phyloP scores from a whole-genome alignment of 2,888 invertebrate genomes.

The Limnephilus lunatus region DNA sequence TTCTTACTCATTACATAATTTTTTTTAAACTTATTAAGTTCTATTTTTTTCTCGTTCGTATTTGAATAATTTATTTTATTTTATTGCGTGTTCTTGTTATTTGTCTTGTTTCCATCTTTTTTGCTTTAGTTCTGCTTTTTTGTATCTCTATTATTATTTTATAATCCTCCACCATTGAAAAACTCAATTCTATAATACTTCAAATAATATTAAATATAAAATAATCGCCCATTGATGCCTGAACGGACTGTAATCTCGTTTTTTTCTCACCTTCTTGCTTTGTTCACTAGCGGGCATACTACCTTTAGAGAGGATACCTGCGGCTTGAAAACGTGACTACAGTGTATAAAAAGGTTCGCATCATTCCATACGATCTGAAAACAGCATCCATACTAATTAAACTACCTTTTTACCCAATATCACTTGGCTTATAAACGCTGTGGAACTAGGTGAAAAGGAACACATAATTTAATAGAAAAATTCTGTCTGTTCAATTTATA shows the following conservation, averaged over 20 bases:
- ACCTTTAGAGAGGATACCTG: neutral
- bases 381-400: neutral
- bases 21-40: too few relatives aligned
- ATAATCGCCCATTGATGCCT: neutral
- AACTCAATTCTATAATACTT: neutral
- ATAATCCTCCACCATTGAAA: neutral
- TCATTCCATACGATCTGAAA: neutral
- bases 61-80: neutral
- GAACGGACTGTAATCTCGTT: neutral
- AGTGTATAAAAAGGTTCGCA: neutral
- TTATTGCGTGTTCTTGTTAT: neutral
- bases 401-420: neutral
- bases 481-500: neutral
- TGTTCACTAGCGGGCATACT: neutral
- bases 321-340: neutral
- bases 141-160: neutral
- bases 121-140: neutral
- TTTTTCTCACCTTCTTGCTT: neutral
- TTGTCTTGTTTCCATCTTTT: neutral
- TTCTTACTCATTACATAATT: neutral
- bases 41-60: neutral
- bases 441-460: neutral
- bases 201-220: neutral
- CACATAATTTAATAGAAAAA: neutral
- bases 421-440: neutral